These are phyloP conservation scores for Drosophila vallismaia DNA, from an alignment of 2,888 invertebrate species.

Conservation along the genomic window DNA sequence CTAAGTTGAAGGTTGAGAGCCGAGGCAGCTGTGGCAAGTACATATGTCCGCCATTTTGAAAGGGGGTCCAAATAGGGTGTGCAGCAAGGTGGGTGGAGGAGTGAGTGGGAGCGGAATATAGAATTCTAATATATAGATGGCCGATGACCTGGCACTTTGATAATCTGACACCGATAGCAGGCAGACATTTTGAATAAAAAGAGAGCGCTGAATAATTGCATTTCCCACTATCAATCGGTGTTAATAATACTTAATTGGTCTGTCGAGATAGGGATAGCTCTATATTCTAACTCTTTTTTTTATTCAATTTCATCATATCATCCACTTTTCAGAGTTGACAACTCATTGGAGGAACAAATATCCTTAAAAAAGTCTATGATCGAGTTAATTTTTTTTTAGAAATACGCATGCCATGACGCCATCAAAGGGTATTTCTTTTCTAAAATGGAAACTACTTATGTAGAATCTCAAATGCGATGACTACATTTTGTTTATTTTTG, in stretches of 20 bases:
- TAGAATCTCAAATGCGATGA: conserved; percentile 31
- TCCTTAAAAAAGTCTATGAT: not conserved
- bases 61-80: conserved; percentile 2
- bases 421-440: conserved; percentile 13
- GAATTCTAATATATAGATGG: conserved; percentile 23
- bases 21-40: conserved; percentile 4
- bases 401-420: conserved; percentile 21
- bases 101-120: too few relatives aligned
- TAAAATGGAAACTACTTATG: conserved; percentile 17
- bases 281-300: not conserved
- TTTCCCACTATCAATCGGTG: conserved; percentile 17
- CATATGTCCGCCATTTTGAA: conserved; percentile 19
- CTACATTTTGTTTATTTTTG: conserved; percentile 45
- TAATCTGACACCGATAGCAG: conserved; percentile 30
- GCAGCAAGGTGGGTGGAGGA: not conserved
- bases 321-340: not conserved
- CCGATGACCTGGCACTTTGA: conserved; percentile 37
- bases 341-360: not conserved
- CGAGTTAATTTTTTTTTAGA: not conserved
- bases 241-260: conserved; percentile 24
- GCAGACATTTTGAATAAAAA: conserved; percentile 34
- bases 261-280: conserved; percentile 11
- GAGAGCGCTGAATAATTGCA: conserved; percentile 11
- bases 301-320: not conserved
- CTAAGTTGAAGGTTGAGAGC: conserved; percentile 40